Conservation (phyloP, 2,888 invertebrate genomes). For the Ochropacha duplaris region DNA sequence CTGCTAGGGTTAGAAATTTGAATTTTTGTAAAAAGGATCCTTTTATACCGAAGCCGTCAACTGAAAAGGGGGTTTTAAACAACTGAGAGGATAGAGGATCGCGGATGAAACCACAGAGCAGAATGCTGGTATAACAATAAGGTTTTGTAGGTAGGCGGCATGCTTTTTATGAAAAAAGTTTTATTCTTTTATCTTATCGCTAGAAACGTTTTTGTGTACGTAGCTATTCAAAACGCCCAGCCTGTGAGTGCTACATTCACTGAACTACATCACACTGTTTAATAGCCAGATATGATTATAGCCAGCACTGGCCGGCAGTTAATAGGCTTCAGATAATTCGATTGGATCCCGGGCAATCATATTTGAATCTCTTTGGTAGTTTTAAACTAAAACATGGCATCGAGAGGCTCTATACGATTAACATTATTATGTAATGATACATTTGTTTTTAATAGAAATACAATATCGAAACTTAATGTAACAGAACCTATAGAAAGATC, state of each 20-base stretch:
- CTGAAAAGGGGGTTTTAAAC: too few species aligned
- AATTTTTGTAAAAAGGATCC: too few species aligned
- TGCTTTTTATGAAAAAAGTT: constrained; percentile 18
- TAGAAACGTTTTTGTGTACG: constrained; percentile 46
- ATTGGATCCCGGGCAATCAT: neutral
- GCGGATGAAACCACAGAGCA: too few species aligned
- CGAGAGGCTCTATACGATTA: too few species aligned
- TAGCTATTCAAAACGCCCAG: constrained; percentile 39
- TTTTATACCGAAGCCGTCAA: too few species aligned
- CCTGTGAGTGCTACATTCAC: constrained; percentile 32
- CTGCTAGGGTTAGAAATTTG: too few species aligned
- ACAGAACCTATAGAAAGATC: too few species aligned
- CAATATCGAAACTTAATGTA: too few species aligned
- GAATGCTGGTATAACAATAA: neutral
- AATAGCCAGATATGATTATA: neutral
- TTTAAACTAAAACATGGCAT: too few species aligned
- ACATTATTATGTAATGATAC: too few species aligned
- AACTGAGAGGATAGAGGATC: too few species aligned
- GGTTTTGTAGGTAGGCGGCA: constrained; percentile 17
- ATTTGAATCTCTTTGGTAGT: neutral
- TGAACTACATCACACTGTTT: constrained; percentile 10
- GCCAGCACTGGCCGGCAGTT: neutral
- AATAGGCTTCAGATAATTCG: neutral
- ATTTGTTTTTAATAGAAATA: too few species aligned
- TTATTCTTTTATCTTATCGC: constrained; percentile 50